Evolutionary conservation across 1,140 invertebrate species (phyloP).

Genomic region (Propsilocerus akamusi): DNA sequence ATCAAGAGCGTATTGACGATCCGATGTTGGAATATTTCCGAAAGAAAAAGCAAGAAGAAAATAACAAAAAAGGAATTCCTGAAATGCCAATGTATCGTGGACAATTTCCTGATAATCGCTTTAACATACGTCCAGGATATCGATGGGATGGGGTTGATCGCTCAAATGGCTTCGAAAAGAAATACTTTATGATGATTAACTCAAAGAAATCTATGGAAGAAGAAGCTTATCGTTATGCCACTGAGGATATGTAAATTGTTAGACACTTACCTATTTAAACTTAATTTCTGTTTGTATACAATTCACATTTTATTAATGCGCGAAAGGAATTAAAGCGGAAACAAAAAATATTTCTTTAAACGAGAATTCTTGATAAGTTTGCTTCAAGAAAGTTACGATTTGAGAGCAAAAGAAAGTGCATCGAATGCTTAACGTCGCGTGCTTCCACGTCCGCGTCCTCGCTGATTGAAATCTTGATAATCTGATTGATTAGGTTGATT

Average conservation of each 20-base stretch:
- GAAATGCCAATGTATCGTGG: constrained; percentile 59
- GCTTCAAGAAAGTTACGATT: too few relatives aligned
- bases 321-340: too few relatives aligned
- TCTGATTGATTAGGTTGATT: not conserved
- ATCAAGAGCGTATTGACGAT: constrained; percentile 68
- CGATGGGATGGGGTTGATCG: constrained; percentile 97
- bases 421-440: not conserved
- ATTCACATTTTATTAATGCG: too few relatives aligned
- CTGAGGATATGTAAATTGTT: constrained; percentile 92
- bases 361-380: too few relatives aligned
- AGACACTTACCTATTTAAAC: too few relatives aligned
- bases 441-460: not conserved
- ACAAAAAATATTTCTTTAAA: too few relatives aligned
- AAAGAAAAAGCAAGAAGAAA: constrained; percentile 47
- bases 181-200: constrained; percentile 64
- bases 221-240: constrained; percentile 89
- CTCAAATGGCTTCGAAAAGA: constrained; percentile 91
- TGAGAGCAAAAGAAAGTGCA: too few relatives aligned
- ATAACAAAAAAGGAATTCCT: constrained; percentile 15
- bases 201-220: constrained; percentile 57
- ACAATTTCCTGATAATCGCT: constrained; percentile 74
- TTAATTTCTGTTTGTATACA: too few relatives aligned
- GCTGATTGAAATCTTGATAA: not conserved
- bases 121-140: constrained; percentile 77
- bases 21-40: constrained; percentile 82